These are phyloP conservation scores for Drosophila kanapiae DNA, from an alignment of 1,140 invertebrate genomes.

Conservation along the genomic window DNA sequence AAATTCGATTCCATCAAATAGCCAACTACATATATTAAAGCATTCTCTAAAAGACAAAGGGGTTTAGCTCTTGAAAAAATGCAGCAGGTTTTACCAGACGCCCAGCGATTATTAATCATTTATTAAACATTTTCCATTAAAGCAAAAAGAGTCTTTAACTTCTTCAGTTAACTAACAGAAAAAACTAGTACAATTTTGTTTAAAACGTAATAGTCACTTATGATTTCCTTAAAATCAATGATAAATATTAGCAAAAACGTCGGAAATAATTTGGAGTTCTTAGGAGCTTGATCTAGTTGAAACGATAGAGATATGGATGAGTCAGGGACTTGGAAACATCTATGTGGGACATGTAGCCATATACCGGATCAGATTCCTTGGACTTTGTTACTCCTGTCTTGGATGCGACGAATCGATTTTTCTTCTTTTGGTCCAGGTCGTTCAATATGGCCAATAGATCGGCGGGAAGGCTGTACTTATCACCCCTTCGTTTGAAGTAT, in stretches of 20 bases:
- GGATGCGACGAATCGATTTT: fast-evolving
- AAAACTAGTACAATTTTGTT: no score
- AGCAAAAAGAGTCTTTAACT: no score
- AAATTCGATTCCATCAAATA: slow-evolving; percentile 2
- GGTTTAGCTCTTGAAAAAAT: not conserved
- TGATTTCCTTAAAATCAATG: slow-evolving; percentile 4
- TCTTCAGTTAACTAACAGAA: no score
- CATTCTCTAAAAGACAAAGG: not conserved
- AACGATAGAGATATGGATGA: slow-evolving; percentile 5
- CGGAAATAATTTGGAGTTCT: not conserved
- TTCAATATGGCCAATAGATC: slow-evolving; percentile 13
- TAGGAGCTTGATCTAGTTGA: not conserved
- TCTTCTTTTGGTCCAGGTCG: not conserved
- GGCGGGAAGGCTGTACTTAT: slow-evolving; percentile 2
- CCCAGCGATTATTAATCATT: no score
- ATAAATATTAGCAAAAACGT: not conserved
- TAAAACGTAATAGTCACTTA: not conserved
- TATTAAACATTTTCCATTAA: no score
- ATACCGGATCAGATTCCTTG: not conserved
- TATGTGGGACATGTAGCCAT: not conserved
- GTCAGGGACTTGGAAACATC: slow-evolving; percentile 7
- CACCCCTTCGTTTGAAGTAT: slow-evolving; percentile 5
- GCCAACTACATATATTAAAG: slow-evolving; percentile 1
- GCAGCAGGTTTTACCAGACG: no score
- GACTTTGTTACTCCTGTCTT: no score